Conservation (phyloP, 2,797 vertebrate genomes). For the Karalla daura region DNA sequence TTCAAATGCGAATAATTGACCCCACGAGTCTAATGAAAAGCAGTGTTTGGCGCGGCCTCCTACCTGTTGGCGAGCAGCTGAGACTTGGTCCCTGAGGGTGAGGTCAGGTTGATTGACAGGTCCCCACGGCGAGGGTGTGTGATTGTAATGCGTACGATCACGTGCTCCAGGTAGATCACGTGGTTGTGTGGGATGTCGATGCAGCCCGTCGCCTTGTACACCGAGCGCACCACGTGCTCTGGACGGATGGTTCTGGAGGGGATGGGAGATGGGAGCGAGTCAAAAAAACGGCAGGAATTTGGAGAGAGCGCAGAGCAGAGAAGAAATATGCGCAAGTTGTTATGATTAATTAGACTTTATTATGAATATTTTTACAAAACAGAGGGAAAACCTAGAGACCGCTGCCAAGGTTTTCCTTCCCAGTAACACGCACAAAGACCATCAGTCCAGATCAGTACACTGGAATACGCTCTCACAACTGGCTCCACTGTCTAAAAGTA, state of each 20-base stretch:
- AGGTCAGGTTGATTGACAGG: constrained; percentile 97
- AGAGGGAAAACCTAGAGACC: not conserved
- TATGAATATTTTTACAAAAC: no score
- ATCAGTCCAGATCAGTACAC: not conserved
- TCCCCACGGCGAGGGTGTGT: constrained; percentile 96
- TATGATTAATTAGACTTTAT: no score
- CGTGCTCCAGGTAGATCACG: constrained; percentile 97
- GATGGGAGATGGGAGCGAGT: constrained; percentile 11
- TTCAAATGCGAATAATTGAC: not conserved
- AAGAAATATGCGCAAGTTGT: not conserved
- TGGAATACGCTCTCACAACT: not conserved
- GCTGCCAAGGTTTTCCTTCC: not conserved
- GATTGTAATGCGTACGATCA: constrained; percentile 96
- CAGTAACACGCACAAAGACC: not conserved
- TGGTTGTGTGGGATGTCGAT: constrained; percentile 94
- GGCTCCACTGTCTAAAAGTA: not conserved
- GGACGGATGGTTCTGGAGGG: constrained; percentile 93
- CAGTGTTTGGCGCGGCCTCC: no score
- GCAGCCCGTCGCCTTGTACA: constrained; percentile 98
- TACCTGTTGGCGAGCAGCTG: constrained; percentile 99
- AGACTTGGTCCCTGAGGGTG: constrained; percentile 97
- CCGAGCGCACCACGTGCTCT: constrained; percentile 93
- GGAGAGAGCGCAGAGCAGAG: not conserved
- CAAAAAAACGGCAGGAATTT: not conserved
- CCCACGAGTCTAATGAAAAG: not conserved